phyloP scores from a whole-genome alignment of 2,888 invertebrate species.

The Notodonta dromedarius region DNA sequence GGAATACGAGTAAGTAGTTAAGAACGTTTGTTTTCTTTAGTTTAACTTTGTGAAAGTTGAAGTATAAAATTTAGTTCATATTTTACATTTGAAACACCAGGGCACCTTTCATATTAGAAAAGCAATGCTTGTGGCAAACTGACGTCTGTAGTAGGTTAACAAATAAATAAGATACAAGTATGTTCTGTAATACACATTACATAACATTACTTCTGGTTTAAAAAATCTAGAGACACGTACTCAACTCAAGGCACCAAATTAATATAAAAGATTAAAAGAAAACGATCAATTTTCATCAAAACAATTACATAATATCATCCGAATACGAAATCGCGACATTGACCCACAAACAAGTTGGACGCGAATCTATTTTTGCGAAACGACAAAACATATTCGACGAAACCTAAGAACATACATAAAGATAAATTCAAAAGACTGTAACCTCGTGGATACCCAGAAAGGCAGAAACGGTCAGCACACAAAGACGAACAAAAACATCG shows the following conservation, averaged over 20 bases:
- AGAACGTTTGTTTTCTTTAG: too few relatives aligned
- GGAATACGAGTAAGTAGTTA: too few relatives aligned
- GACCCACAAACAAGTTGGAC: slow-evolving; percentile 5
- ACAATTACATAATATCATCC: not conserved
- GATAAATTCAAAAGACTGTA: not conserved
- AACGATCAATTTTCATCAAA: not conserved
- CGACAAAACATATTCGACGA: not conserved
- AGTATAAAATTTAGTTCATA: too few relatives aligned
- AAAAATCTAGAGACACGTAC: not conserved
- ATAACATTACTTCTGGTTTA: too few relatives aligned
- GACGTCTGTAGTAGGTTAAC: too few relatives aligned
- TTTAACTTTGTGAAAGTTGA: too few relatives aligned
- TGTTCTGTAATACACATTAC: too few relatives aligned
- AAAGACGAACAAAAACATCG: slow-evolving; percentile 4
- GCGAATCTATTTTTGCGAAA: slow-evolving; percentile 5
- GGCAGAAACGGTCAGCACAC: slow-evolving; percentile 3
- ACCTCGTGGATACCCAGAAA: slow-evolving; percentile 1
- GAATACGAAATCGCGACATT: slow-evolving; percentile 1
- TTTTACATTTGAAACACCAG: too few relatives aligned
- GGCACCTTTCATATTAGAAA: too few relatives aligned
- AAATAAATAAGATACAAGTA: too few relatives aligned
- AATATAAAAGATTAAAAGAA: not conserved
- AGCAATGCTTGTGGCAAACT: too few relatives aligned
- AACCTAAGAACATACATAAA: not conserved
- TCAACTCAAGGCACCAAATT: not conserved